These are phyloP conservation scores for Tragelaphus buxtoni DNA, from an alignment of 2,113 vertebrate species.

Conservation along the genomic window DNA sequence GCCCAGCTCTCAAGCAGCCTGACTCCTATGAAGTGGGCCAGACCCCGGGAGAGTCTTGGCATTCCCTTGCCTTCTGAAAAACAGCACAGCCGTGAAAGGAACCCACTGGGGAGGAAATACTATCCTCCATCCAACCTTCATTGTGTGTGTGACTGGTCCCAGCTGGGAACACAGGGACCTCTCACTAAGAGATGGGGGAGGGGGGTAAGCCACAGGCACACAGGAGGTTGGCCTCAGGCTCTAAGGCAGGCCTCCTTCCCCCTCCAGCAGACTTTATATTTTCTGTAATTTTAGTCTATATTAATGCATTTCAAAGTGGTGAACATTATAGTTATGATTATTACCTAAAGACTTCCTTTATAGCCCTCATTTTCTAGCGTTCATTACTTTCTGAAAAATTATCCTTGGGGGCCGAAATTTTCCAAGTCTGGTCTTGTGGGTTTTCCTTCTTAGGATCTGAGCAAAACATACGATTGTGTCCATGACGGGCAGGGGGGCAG, in stretches of 20 bases:
- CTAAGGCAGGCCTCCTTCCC: not conserved
- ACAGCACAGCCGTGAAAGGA: not conserved
- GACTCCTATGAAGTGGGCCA: not conserved
- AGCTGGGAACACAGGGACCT: not conserved
- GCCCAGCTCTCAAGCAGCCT: not conserved
- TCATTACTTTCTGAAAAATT: not conserved
- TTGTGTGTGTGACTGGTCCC: accelerated
- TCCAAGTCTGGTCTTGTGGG: not conserved
- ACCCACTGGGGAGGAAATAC: not conserved
- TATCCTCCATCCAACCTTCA: not conserved
- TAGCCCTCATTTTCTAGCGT: not conserved
- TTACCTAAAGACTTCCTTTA: slow-evolving; percentile 9
- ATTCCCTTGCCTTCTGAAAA: not conserved
- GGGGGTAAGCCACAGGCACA: not conserved
- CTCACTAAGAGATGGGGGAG: accelerated
- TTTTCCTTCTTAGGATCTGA: not conserved
- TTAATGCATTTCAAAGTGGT: not conserved
- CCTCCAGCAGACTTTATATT: not conserved
- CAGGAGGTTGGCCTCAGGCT: not conserved
- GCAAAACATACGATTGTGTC: not conserved
- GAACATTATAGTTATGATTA: not conserved
- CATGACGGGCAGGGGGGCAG: accelerated
- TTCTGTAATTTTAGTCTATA: not conserved
- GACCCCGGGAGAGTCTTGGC: not conserved
- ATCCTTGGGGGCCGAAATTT: not conserved